Evolutionary conservation across 2,113 vertebrate species (phyloP).

Genomic region (Callipepla californica): DNA sequence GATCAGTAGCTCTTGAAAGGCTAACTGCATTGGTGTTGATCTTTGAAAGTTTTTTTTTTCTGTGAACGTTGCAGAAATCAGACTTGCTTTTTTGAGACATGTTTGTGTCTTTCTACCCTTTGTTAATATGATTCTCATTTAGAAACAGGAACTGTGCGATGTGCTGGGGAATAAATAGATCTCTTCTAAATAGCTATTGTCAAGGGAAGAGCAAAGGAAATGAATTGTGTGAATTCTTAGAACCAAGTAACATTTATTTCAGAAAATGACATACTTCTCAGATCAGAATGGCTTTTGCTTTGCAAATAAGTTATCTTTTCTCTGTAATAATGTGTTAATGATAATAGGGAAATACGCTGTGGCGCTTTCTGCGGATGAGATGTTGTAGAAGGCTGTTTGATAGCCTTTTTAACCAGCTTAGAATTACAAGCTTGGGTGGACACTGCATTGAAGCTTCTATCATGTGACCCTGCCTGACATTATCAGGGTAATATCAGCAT

Average conservation of each 20-base stretch:
- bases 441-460: neutral
- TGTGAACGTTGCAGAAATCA: neutral
- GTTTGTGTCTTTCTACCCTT: constrained; percentile 36
- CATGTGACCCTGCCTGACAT: neutral
- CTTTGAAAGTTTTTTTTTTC: neutral
- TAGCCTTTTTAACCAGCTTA: neutral
- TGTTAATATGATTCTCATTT: constrained; percentile 48
- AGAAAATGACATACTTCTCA: constrained; percentile 3
- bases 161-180: constrained; percentile 59
- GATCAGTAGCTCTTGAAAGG: neutral
- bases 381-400: neutral
- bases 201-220: constrained; percentile 61
- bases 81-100: constrained; percentile 18
- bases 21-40: neutral
- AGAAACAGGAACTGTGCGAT: constrained; percentile 68
- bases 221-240: constrained; percentile 62
- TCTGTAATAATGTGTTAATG: neutral
- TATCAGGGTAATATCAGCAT: neutral
- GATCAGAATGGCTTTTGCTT: constrained; percentile 9
- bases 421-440: neutral
- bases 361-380: neutral
- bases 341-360: neutral
- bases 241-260: constrained; percentile 12
- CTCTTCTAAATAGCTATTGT: constrained; percentile 53
- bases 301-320: constrained; percentile 15